Percentiles rank a stretch among this genome's conserved stretches.
Evolutionary conservation across 1,140 invertebrate species (phyloP).

Genomic region (Pseudomyrmex pallidus): DNA sequence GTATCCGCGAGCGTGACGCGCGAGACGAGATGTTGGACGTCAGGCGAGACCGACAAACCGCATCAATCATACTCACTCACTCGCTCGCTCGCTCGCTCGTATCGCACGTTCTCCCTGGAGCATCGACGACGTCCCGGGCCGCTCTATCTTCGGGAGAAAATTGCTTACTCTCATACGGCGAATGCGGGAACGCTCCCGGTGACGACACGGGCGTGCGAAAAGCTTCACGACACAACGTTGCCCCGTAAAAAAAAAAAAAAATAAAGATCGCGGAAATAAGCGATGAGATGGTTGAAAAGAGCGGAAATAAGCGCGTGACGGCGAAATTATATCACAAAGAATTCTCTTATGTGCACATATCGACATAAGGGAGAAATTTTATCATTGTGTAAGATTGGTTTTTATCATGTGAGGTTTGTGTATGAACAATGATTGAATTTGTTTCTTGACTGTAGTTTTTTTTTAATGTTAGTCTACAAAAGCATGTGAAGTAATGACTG

Average conservation of each 20-base stretch:
- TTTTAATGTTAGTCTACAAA: no score
- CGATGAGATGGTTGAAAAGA: neutral
- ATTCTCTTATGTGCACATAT: neutral
- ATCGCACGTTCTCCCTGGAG: conserved; percentile 60
- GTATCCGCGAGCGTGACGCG: conserved; percentile 44
- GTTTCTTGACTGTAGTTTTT: no score
- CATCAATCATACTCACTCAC: conserved; percentile 79
- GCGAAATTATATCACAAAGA: conserved; percentile 44
- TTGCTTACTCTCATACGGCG: conserved; percentile 68
- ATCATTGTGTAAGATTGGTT: neutral
- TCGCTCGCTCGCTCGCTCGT: conserved; percentile 64
- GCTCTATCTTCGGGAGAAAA: conserved; percentile 74
- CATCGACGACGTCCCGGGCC: conserved; percentile 55
- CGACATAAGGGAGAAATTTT: neutral
- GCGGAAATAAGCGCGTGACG: conserved; percentile 6
- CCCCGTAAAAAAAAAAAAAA: conserved; percentile 29
- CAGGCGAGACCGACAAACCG: conserved; percentile 67
- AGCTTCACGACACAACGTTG: conserved; percentile 42
- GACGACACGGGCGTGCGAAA: conserved; percentile 36
- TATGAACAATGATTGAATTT: neutral
- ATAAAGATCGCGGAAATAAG: neutral
- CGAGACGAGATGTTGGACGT: conserved; percentile 67
- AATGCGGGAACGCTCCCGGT: conserved; percentile 61
- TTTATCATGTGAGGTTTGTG: no score
- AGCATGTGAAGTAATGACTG: no score